Base-by-base conservation (phyloP, 1,140 invertebrate genomes). In the Zaprionus nigranus region DNA sequence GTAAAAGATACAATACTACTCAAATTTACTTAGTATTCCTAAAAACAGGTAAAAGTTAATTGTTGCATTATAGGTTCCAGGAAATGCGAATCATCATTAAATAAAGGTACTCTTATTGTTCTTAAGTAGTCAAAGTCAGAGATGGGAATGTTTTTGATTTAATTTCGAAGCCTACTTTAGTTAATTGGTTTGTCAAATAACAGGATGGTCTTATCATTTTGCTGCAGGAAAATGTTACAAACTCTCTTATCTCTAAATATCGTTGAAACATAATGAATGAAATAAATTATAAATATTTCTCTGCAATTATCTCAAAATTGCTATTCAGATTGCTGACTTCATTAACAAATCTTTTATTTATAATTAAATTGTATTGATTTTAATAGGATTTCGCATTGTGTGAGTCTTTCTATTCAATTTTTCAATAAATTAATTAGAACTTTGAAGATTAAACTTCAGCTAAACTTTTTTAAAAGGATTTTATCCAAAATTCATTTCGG, bases 341-440 rank as follows among this genome's bases (percentile, higher is more conserved):
- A 11, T 34, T 3, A 34, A 34, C 30, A 34, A 34, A 11, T 34
- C 9, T 34, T 34, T 34, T 11, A 34, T 34, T 11, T 34, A 11
- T 11, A 34, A 34, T 3, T 11, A 3, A 34, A 3, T 3, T 34
- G 2, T 34, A 11, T 34, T 24, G 22, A 40, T 58, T n/a, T n/a
- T n/a, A n/a, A n/a, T n/a, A n/a, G n/a, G n/a, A n/a, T n/a, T n/a
- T n/a, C n/a, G n/a, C n/a, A n/a, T n/a, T n/a, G n/a, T n/a, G n/a
- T n/a, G n/a, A n/a, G n/a, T n/a, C n/a, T n/a, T n/a, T n/a, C n/a
- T n/a, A n/a, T n/a, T n/a, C n/a, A n/a, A n/a, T 20, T 20, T 20
- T 78, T 81, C 75, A 85, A 69, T 76, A 49, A 69, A 28, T 12
- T 67, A 78, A 75, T 88, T 78, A 76, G 67, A 87, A 72, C 34